Evolutionary conservation across 2,113 vertebrate species (phyloP).

Genomic region (Romanogobio albipinnatus): DNA sequence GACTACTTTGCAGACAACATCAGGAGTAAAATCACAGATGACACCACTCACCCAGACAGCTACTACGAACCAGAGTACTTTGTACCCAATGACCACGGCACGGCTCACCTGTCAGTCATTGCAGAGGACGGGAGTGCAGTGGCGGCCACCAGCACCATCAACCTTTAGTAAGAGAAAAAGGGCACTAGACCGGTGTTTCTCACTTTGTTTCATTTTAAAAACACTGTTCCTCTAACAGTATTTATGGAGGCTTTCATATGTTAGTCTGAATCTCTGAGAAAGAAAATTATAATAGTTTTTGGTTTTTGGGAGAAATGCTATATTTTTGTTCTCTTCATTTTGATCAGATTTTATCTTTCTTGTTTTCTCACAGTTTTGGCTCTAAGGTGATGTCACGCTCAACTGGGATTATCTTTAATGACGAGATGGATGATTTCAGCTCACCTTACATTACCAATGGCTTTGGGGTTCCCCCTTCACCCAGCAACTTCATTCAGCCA

Average conservation of each 20-base stretch:
- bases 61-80: slow-evolving; percentile 92
- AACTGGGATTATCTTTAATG: slow-evolving; percentile 92
- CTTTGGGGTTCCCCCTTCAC: slow-evolving; percentile 87
- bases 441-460: slow-evolving; percentile 84
- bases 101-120: slow-evolving; percentile 90
- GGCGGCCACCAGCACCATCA: slow-evolving; percentile 95
- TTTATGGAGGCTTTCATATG: neutral
- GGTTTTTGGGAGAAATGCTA: no score
- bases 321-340: neutral
- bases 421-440: slow-evolving; percentile 98
- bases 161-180: slow-evolving; percentile 84
- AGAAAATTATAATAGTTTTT: neutral
- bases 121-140: slow-evolving; percentile 94
- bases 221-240: neutral
- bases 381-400: slow-evolving; percentile 85
- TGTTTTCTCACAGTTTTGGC: slow-evolving; percentile 82
- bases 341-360: neutral
- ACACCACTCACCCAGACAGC: slow-evolving; percentile 80
- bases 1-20: slow-evolving; percentile 85
- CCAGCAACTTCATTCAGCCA: slow-evolving; percentile 92
- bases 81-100: slow-evolving; percentile 82
- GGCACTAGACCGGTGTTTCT: neutral
- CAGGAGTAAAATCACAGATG: slow-evolving; percentile 86
- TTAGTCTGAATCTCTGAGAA: neutral
- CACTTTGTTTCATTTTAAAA: neutral